Conservation (phyloP, 2,113 vertebrate species). For the Tachuris rubrigastra region DNA sequence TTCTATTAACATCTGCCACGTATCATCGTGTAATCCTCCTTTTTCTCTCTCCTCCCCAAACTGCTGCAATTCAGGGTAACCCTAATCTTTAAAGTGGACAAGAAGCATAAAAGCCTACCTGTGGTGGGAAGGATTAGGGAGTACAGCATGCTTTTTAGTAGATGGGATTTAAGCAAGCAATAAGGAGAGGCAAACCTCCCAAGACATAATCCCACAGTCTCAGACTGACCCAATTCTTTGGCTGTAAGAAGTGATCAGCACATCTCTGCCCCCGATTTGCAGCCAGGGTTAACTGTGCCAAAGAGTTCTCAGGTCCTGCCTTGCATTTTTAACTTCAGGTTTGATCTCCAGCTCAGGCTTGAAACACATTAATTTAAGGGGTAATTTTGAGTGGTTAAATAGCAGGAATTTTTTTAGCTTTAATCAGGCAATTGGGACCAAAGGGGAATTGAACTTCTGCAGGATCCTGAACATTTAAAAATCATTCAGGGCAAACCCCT, state of each 20-base stretch:
- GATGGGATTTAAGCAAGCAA: conserved; percentile 72
- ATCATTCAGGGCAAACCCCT: background rate
- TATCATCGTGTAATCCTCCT: conserved; percentile 70
- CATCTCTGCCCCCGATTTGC: background rate
- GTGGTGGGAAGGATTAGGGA: conserved; percentile 75
- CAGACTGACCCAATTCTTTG: conserved; percentile 79
- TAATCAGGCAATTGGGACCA: background rate
- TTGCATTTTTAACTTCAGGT: background rate
- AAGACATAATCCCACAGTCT: conserved; percentile 78
- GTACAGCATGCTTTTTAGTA: conserved; percentile 67
- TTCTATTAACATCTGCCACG: conserved; percentile 70
- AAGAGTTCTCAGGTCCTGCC: background rate
- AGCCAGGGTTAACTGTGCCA: background rate
- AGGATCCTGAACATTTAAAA: too few species aligned
- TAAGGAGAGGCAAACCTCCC: conserved; percentile 76
- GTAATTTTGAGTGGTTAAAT: background rate
- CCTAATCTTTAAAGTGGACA: conserved; percentile 83
- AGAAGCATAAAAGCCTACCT: conserved; percentile 78
- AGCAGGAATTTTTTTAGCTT: background rate
- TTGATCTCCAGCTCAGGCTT: background rate
- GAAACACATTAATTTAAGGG: background rate
- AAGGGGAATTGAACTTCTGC: background rate
- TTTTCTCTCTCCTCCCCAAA: conserved; percentile 51
- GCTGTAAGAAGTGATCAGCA: conserved; percentile 46
- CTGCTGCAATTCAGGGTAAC: conserved; percentile 62